Percentiles rank a stretch among this genome's conserved stretches.
Evolutionary conservation across 2,797 vertebrate genomes (phyloP).

Genomic region (Potorous gilbertii): DNA sequence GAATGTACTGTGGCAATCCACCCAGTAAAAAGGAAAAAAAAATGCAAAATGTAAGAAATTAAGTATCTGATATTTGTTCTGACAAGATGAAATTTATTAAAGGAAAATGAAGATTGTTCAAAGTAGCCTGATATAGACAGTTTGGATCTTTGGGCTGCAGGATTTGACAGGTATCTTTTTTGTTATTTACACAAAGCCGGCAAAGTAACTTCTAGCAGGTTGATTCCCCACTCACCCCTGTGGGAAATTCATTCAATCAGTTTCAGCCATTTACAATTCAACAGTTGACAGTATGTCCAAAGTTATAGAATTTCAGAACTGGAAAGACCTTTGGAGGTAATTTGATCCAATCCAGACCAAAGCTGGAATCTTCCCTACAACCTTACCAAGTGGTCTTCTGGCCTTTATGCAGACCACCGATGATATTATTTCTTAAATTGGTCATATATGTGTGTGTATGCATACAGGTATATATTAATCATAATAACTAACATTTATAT

Average conservation of each 20-base stretch:
- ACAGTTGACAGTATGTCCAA: background rate
- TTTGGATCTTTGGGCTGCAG: background rate
- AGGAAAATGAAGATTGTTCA: background rate
- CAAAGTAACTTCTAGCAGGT: background rate
- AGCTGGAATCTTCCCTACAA: background rate
- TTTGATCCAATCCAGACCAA: background rate
- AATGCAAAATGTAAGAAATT: conserved; percentile 38
- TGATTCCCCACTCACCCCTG: background rate
- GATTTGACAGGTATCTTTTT: background rate
- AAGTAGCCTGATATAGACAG: background rate
- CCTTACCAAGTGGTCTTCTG: background rate
- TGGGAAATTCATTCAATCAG: background rate
- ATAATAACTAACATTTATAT: background rate
- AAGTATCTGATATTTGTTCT: background rate
- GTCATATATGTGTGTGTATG: background rate
- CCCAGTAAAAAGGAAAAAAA: conserved; percentile 40
- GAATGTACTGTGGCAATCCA: background rate
- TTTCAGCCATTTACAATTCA: background rate
- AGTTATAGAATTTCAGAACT: background rate
- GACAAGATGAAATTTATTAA: conserved; percentile 29
- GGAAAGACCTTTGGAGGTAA: background rate
- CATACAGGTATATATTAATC: background rate
- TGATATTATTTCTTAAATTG: background rate
- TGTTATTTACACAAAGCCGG: background rate
- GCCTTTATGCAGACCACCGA: background rate